Base-by-base conservation (phyloP, 2,797 vertebrate genomes). In the Calcarius lapponicus region DNA sequence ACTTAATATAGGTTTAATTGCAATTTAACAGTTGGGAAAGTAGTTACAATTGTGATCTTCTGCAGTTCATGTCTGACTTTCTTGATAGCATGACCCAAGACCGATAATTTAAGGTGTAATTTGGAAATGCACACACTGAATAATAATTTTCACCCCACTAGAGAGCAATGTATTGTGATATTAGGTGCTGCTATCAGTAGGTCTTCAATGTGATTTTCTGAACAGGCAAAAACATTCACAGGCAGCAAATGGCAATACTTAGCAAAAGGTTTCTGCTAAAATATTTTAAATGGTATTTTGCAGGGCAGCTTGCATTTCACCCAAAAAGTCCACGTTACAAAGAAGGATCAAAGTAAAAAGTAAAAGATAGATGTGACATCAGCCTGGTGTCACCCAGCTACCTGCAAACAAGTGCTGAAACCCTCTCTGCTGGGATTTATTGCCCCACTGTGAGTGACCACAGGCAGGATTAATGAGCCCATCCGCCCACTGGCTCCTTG, bases 1-100 rank as follows among this genome's bases (percentile, higher is more conserved):
- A 0, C 42, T 62, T 66, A 70, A 82, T 48, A 54, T 4, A 80
- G 38, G 24, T 29, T 86, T 90, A 74, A 85, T 60, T 80, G 31
- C 31, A 90, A 85, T 78, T 72, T 86, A 96, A 47, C 45, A 86
- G 60, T 74, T 17, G 7, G 16, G 29, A 48, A 94, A 87, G 71
- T 76, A 97, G 81, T 95, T 95, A 45, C 93, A 97, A 78, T 36
- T 91, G 78, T 73, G 73, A 78, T 66, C 65, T 80, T 80, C 51
- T 70, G 19, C 70, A 92, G 51, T 51, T 94, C 56, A 81, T 40
- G n/a, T 81, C 66, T 66, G 76, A 58, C 73, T 94, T 93, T 54
- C n/a, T 50, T 72, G 58, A 84, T 60, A 73, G 24, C 24, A 8
- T 24, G 54, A 65, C 72, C 78, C 78, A 91, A 85, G 67, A 64